A percentile compares a stretch with the other conserved stretches of the same genome.
Evolutionary conservation across 2,113 vertebrate species (phyloP).

Genomic region (Crotalus tigris): DNA sequence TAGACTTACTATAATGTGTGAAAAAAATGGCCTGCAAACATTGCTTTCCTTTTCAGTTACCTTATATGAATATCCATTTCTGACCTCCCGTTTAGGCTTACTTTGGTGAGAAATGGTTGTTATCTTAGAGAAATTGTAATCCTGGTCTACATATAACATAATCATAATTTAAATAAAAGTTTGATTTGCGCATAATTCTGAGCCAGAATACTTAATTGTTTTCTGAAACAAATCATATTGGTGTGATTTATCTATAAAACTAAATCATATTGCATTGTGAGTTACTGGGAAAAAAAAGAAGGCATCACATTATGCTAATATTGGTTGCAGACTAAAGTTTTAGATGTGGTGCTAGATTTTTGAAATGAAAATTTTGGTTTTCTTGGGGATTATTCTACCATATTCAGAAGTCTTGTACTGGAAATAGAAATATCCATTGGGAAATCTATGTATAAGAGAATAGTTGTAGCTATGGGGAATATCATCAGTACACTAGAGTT

Average conservation of each 20-base stretch:
- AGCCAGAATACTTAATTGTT: not conserved
- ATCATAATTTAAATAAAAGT: constrained; percentile 2
- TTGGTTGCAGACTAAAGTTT: not conserved
- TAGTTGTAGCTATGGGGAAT: not conserved
- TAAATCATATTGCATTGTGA: not conserved
- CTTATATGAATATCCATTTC: not conserved
- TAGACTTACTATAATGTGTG: not conserved
- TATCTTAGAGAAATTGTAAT: not conserved
- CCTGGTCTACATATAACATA: not conserved
- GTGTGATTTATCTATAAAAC: not conserved
- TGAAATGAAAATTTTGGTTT: not conserved
- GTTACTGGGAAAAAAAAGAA: not conserved
- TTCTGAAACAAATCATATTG: not conserved
- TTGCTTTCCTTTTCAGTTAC: not conserved
- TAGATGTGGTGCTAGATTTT: not conserved
- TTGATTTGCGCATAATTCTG: not conserved
- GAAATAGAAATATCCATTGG: not conserved
- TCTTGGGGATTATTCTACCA: not conserved
- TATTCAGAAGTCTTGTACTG: not conserved
- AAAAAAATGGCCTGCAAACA: not conserved
- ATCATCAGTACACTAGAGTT: not conserved
- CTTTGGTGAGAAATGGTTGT: not conserved
- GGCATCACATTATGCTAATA: not conserved
- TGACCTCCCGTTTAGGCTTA: not conserved
- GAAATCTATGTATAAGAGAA: not conserved